These are phyloP conservation scores for Agriopis aurantiaria DNA, from an alignment of 2,888 invertebrate species.

Conservation along the genomic window DNA sequence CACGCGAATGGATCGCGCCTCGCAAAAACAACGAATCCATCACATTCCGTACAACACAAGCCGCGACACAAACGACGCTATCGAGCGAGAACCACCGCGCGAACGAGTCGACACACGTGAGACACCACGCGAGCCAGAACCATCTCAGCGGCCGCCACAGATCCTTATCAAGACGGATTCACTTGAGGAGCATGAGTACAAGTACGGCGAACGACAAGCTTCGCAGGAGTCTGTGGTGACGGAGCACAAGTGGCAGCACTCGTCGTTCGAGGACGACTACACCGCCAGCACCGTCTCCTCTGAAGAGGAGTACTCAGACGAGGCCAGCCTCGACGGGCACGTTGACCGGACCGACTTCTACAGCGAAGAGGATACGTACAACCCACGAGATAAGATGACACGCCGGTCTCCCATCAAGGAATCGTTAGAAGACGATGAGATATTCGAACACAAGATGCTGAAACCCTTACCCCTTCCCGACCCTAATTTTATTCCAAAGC, in stretches of 20 bases:
- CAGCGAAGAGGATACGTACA: constrained; percentile 89
- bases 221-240: constrained; percentile 67
- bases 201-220: constrained; percentile 59
- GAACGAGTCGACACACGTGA: constrained; percentile 36
- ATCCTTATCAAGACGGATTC: constrained; percentile 73
- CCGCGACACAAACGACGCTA: constrained; percentile 1
- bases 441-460: constrained; percentile 86
- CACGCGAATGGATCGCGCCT: constrained; percentile 43
- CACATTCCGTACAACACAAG: constrained; percentile 14
- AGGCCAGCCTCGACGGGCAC: constrained; percentile 74
- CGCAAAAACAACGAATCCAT: constrained; percentile 14
- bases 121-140: constrained; percentile 7
- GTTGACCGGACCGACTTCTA: constrained; percentile 66
- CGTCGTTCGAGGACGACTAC: constrained; percentile 87
- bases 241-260: constrained; percentile 79
- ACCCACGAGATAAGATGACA: constrained; percentile 86
- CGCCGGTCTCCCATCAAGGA: constrained; percentile 62
- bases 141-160: constrained; percentile 50
- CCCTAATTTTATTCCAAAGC: constrained; percentile 91
- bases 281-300: constrained; percentile 88
- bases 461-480: constrained; percentile 89
- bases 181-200: constrained; percentile 65
- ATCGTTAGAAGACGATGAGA: constrained; percentile 67
- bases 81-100: constrained; percentile 45
- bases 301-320: constrained; percentile 77